Percentiles rank a stretch among this genome's conserved stretches.
Conservation (phyloP, 2,797 vertebrate genomes). For the Poecilia picta region DNA sequence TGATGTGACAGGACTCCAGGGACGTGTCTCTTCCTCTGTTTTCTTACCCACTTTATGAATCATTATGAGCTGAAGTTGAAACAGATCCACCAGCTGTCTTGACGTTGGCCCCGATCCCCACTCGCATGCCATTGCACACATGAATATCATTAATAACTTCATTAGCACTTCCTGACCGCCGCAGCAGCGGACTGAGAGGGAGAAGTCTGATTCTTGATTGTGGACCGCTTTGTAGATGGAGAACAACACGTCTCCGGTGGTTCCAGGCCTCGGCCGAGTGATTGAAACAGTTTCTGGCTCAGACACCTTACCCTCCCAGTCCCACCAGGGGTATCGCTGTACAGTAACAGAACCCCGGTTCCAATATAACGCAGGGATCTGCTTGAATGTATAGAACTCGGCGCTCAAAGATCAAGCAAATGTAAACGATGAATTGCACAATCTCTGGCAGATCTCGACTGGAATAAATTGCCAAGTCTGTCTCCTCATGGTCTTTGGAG, state of each 20-base stretch:
- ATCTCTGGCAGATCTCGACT: conserved; percentile 35
- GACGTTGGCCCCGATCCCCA: conserved; percentile 43
- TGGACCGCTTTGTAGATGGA: conserved; percentile 61
- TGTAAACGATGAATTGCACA: conserved; percentile 58
- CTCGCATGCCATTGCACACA: conserved; percentile 64
- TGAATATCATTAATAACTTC: conserved; percentile 79
- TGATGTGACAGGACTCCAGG: conserved; percentile 21
- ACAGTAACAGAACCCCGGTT: conserved; percentile 59
- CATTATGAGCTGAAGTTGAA: conserved; percentile 49
- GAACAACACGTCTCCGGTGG: conserved; percentile 73
- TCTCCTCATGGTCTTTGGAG: conserved; percentile 42
- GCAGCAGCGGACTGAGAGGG: conserved; percentile 17
- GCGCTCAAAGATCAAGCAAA: conserved; percentile 54
- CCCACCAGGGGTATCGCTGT: conserved; percentile 60
- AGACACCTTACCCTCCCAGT: conserved; percentile 51
- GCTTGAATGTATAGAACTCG: conserved; percentile 41
- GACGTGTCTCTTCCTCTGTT: conserved; percentile 28
- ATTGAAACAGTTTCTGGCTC: conserved; percentile 69
- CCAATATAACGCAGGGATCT: conserved; percentile 36
- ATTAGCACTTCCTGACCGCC: conserved; percentile 72
- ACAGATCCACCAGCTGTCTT: conserved; percentile 64
- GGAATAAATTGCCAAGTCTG: conserved; percentile 52
- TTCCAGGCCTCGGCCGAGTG: conserved; percentile 49
- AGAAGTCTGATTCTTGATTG: conserved; percentile 63
- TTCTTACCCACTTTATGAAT: conserved; percentile 47